These are phyloP conservation scores for Trachythela sp. DNA, from an alignment of 64 coral and sea anemone species.

Conservation along the genomic window DNA sequence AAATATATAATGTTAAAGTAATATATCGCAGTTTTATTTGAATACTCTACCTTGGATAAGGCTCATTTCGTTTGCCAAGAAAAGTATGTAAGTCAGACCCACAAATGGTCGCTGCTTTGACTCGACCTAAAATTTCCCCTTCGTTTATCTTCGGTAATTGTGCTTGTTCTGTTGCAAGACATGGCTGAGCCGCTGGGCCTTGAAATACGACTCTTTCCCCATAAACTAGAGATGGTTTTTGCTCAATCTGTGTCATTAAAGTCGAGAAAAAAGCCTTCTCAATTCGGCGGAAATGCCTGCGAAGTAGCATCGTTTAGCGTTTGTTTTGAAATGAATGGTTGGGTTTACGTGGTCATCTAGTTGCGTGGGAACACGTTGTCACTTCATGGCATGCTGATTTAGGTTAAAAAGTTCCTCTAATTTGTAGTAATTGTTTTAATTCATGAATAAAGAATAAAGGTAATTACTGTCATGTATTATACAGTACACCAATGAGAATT, in stretches of 20 bases:
- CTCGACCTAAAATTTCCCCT: conserved; percentile 83
- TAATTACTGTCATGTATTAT: too few species aligned
- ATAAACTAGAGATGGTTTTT: not conserved
- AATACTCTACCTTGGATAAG: conserved; percentile 55
- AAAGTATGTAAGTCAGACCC: conserved; percentile 91
- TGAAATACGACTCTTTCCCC: conserved; percentile 24
- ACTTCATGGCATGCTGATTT: too few species aligned
- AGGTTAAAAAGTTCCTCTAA: too few species aligned
- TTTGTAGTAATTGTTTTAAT: too few species aligned
- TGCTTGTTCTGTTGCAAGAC: conserved; percentile 48
- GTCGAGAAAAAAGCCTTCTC: not conserved
- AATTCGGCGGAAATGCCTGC: not conserved
- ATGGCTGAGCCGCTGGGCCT: conserved; percentile 33
- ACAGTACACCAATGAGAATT: too few species aligned
- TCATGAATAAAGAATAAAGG: too few species aligned
- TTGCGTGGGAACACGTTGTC: too few species aligned
- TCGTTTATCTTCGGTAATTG: conserved; percentile 49
- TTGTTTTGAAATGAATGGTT: not conserved
- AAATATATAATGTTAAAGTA: not conserved
- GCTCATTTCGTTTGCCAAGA: conserved; percentile 63
- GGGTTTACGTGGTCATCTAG: too few species aligned
- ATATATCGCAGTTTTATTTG: too few species aligned
- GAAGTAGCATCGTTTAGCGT: not conserved
- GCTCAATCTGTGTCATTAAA: not conserved
- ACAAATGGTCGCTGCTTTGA: conserved; percentile 75